A percentile compares a stretch with the other conserved stretches of the same genome.
Conservation (phyloP, 64 coral and sea anemone species). For the Trachythela sp. region DNA sequence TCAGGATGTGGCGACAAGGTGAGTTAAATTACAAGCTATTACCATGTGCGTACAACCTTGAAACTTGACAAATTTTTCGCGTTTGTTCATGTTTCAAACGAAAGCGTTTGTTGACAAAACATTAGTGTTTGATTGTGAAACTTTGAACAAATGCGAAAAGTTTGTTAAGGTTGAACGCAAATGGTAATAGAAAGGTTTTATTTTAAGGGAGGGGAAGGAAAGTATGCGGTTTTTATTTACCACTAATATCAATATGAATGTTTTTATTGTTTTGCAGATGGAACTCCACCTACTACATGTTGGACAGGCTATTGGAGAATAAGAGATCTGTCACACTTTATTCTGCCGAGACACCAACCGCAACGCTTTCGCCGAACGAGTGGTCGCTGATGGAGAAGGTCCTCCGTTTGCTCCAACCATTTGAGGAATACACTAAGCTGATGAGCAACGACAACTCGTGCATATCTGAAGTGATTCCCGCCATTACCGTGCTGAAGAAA, state of each 20-base stretch:
- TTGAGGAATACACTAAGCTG: constrained; percentile 6
- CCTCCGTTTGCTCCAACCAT: not conserved
- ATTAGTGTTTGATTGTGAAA: too few species aligned
- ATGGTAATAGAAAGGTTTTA: too few species aligned
- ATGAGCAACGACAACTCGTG: not conserved
- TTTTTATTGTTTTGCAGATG: not conserved
- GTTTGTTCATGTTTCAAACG: not conserved
- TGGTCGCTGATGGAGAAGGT: constrained; percentile 15
- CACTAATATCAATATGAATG: too few species aligned
- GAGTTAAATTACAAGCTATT: not conserved
- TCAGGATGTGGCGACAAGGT: not conserved
- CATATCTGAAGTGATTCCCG: not conserved
- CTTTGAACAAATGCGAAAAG: too few species aligned
- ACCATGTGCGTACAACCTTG: not conserved
- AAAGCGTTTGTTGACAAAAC: not conserved
- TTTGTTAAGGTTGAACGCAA: too few species aligned
- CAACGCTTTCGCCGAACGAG: not conserved
- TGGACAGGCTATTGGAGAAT: constrained; percentile 10
- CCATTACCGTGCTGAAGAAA: constrained; percentile 10
- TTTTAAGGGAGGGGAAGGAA: too few species aligned
- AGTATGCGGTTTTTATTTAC: too few species aligned
- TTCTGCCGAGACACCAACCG: not conserved
- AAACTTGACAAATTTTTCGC: not conserved
- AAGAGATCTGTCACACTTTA: not conserved
- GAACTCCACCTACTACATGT: constrained; percentile 17